Percentiles rank a stretch among this genome's conserved stretches.
Evolutionary conservation across 2,888 invertebrate genomes (phyloP).

Genomic region (Mamestra brassicae): DNA sequence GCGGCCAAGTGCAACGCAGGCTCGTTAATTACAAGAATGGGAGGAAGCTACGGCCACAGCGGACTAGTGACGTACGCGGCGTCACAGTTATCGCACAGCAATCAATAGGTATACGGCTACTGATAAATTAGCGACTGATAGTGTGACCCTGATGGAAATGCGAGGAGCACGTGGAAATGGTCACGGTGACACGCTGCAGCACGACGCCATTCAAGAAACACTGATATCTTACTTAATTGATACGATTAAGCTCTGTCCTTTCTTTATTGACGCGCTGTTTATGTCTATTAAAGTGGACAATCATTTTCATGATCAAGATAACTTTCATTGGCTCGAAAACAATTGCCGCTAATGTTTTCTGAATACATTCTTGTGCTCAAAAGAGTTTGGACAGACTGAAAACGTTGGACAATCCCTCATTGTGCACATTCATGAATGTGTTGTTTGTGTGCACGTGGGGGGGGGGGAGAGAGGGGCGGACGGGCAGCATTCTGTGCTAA

Average conservation of each 20-base stretch:
- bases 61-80: conserved; percentile 28
- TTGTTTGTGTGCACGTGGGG: background rate
- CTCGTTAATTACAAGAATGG: conserved; percentile 53
- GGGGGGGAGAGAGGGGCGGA: background rate
- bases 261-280: background rate
- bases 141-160: conserved; percentile 14
- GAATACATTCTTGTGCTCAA: conserved; percentile 9
- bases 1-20: conserved; percentile 50
- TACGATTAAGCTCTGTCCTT: conserved; percentile 1
- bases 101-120: conserved; percentile 17
- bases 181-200: conserved; percentile 7
- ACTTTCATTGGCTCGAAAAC: background rate
- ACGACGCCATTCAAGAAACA: background rate
- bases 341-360: conserved; percentile 12
- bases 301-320: background rate
- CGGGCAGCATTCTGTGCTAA: conserved; percentile 41
- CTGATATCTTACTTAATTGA: conserved; percentile 3
- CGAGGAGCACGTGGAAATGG: background rate
- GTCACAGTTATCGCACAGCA: background rate
- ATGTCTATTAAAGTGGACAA: background rate
- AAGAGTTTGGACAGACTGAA: conserved; percentile 10
- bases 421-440: conserved; percentile 20
- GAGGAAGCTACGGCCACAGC: conserved; percentile 35
- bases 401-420: conserved; percentile 18
- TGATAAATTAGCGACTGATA: conserved; percentile 9